Evolutionary conservation across 2,797 vertebrate genomes (phyloP).

Genomic region (Neoniphon sammara): DNA sequence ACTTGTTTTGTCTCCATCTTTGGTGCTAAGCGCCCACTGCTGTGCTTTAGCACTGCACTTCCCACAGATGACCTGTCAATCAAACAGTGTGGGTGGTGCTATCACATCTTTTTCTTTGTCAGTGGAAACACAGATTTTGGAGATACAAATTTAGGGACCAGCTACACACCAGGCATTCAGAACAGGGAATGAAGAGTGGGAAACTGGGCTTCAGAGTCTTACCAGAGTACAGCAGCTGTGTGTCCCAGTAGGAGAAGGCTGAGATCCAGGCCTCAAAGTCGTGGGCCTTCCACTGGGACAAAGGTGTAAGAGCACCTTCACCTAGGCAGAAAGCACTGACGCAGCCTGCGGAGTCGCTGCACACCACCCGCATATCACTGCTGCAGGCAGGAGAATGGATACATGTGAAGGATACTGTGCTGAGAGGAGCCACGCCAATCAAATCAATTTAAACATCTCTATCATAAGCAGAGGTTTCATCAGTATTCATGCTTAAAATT

Average conservation of each 20-base stretch:
- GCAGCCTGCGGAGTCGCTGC: slow-evolving; percentile 92
- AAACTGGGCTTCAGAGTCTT: not conserved
- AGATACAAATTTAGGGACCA: too few relatives aligned
- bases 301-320: slow-evolving; percentile 73
- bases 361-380: slow-evolving; percentile 85
- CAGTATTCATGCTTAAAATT: too few relatives aligned
- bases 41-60: too few relatives aligned
- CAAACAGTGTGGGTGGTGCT: too few relatives aligned
- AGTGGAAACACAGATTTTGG: too few relatives aligned
- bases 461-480: not conserved
- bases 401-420: not conserved
- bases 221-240: slow-evolving; percentile 92
- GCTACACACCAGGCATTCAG: too few relatives aligned
- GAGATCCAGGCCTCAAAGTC: slow-evolving; percentile 95
- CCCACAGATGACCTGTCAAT: too few relatives aligned
- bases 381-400: slow-evolving; percentile 52
- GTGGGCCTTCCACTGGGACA: slow-evolving; percentile 92
- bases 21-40: too few relatives aligned
- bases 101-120: too few relatives aligned
- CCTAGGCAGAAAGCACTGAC: slow-evolving; percentile 84
- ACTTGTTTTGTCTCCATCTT: too few relatives aligned
- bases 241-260: slow-evolving; percentile 97
- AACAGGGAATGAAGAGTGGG: too few relatives aligned
- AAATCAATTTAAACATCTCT: not conserved
- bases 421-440: not conserved